A percentile compares a stretch with the other conserved stretches of the same genome.
These are phyloP conservation scores for Tubiluchus corallicola DNA, from an alignment of 2,888 invertebrate species.

Conservation along the genomic window DNA sequence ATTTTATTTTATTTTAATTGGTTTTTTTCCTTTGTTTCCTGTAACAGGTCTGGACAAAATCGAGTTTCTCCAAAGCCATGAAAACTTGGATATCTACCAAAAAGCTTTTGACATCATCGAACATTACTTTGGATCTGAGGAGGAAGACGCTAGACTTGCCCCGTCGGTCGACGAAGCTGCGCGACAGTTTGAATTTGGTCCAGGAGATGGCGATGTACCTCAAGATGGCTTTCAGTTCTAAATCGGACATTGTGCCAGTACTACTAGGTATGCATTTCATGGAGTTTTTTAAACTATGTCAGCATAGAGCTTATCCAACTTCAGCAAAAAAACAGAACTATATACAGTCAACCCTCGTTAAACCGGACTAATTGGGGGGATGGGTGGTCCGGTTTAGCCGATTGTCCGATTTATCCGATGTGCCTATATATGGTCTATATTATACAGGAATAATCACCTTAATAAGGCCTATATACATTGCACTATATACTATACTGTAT, in stretches of 20 bases:
- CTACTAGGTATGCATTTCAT: no score
- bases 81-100: conserved; percentile 88
- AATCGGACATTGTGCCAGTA: background rate
- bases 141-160: conserved; percentile 45
- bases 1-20: background rate
- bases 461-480: no score
- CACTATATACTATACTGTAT: no score
- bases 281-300: no score
- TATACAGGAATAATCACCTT: no score
- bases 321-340: conserved; percentile 11
- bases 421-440: no score
- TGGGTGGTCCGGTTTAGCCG: no score
- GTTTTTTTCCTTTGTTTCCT: background rate
- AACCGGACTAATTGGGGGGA: no score
- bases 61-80: conserved; percentile 89
- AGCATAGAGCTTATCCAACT: no score
- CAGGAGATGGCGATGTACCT: conserved; percentile 10
- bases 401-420: no score
- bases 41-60: conserved; percentile 80
- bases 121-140: conserved; percentile 76
- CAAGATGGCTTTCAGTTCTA: background rate
- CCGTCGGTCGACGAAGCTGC: conserved; percentile 43
- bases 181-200: conserved; percentile 37
- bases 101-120: conserved; percentile 94
- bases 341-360: no score